Percentiles rank a stretch among this genome's conserved stretches.
Conservation (phyloP, 1,140 invertebrate genomes). For the Yoshiicerus persimilis region DNA sequence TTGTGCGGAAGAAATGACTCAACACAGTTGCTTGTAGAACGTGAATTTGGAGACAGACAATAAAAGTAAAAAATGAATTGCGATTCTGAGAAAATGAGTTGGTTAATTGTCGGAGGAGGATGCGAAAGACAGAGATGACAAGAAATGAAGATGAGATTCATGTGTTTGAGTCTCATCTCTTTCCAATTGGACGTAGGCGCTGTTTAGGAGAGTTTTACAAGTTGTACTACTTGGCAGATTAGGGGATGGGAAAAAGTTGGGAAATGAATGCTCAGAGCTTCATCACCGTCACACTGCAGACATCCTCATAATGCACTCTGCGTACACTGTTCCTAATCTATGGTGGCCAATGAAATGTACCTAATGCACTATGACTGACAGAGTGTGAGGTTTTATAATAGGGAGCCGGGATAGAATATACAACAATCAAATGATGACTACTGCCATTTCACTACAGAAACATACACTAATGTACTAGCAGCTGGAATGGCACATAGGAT, state of each 20-base stretch:
- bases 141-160: neutral
- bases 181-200: neutral
- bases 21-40: neutral
- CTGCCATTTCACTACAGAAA: neutral
- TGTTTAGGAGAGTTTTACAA: neutral
- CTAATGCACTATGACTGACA: neutral
- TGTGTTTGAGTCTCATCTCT: neutral
- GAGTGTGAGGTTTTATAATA: too few species aligned
- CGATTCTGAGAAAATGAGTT: neutral
- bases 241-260: neutral
- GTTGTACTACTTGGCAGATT: neutral
- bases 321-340: too few species aligned
- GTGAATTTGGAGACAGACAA: neutral
- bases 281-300: neutral
- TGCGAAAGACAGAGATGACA: neutral
- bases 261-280: neutral
- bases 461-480: neutral
- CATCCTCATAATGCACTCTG: neutral
- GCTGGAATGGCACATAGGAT: neutral
- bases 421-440: neutral
- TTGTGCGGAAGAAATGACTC: neutral
- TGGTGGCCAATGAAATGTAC: neutral
- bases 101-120: neutral
- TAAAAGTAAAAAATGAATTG: neutral
- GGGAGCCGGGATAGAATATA: neutral